Percentiles rank a stretch among this genome's conserved stretches.
Evolutionary conservation across 1,140 invertebrate genomes (phyloP).

Genomic region (Cherax quadricarinatus): DNA sequence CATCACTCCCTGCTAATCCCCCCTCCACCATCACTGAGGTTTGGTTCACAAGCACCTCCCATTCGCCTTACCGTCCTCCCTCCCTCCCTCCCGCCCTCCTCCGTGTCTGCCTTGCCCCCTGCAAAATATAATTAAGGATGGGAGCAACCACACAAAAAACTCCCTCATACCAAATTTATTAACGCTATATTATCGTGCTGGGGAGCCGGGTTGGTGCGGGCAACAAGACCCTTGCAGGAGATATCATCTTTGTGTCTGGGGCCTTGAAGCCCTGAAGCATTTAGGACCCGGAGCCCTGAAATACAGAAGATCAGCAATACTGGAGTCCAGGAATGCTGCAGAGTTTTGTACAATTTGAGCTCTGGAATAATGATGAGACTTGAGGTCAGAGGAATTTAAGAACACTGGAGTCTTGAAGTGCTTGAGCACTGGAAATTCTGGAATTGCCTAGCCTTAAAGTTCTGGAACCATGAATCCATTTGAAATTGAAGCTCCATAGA

Average conservation of each 20-base stretch:
- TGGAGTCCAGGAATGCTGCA: no score
- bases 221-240: background rate
- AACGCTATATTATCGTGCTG: slow-evolving; percentile 32
- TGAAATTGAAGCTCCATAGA: no score
- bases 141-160: slow-evolving; percentile 39
- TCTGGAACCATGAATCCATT: no score
- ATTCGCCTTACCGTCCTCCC: background rate
- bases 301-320: background rate
- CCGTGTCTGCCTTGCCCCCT: background rate
- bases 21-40: background rate
- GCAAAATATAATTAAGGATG: slow-evolving; percentile 48
- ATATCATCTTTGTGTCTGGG: slow-evolving; percentile 40
- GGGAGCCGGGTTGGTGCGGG: background rate
- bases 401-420: no score
- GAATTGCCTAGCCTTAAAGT: no score
- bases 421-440: no score
- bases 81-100: slow-evolving; percentile 7
- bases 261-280: background rate
- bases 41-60: background rate
- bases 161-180: slow-evolving; percentile 37
- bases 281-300: background rate
- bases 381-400: no score
- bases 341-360: no score
- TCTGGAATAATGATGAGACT: no score
- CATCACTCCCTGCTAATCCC: background rate